A percentile compares a stretch with the other conserved stretches of the same genome.
phyloP scores from a whole-genome alignment of 2,797 vertebrate species.

The Distichodus sexfasciatus region DNA sequence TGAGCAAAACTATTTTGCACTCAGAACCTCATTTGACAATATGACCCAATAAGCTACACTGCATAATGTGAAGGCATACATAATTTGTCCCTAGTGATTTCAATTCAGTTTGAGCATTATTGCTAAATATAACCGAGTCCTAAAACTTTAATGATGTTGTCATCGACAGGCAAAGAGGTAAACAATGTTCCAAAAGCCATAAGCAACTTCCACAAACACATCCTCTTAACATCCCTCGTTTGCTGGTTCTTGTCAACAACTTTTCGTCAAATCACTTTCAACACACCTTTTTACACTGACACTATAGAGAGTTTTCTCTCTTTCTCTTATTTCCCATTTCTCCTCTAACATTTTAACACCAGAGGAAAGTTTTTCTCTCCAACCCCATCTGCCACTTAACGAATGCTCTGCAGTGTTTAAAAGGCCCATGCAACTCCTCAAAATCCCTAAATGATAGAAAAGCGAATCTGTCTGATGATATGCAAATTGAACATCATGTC shows the following conservation, averaged over 20 bases:
- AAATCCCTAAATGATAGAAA: neutral
- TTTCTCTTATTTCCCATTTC: neutral
- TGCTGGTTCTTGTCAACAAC: neutral
- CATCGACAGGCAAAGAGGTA: too few relatives aligned
- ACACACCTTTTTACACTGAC: neutral
- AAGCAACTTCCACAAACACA: neutral
- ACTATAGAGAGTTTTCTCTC: neutral
- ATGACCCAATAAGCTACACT: too few relatives aligned
- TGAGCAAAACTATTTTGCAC: too few relatives aligned
- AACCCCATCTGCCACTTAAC: neutral
- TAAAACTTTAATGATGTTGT: too few relatives aligned
- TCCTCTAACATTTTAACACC: neutral
- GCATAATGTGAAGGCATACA: too few relatives aligned
- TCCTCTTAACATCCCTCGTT: neutral
- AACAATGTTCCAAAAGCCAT: neutral
- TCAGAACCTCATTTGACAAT: too few relatives aligned
- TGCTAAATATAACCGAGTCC: too few relatives aligned
- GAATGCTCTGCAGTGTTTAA: neutral
- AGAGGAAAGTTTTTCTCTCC: neutral
- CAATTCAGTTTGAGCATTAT: too few relatives aligned
- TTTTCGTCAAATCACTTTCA: neutral
- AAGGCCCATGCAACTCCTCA: neutral
- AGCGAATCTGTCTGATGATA: neutral
- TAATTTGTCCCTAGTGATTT: too few relatives aligned
- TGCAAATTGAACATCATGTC: neutral